Evolutionary conservation across 2,888 invertebrate genomes (phyloP), one percentile per base, ranked within the genome.

Genomic region (Limnephilus lunatus): DNA sequence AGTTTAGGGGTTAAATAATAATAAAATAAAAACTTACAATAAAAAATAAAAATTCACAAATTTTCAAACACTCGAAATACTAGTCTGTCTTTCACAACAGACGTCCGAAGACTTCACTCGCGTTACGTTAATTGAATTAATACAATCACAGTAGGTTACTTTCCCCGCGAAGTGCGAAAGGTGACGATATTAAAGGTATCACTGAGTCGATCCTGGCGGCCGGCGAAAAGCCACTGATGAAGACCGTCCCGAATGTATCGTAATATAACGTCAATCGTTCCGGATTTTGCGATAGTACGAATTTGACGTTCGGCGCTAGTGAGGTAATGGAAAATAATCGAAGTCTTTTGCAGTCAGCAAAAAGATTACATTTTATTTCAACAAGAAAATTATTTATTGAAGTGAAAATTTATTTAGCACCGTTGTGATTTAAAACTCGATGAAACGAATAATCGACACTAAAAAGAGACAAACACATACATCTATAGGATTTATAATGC

Each of bases 221-320:
- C 92, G 90, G 90, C 92, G 88, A 89, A 32, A 91, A 90, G 89
- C 92, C 91, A 93, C 93, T 90, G 92, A 94, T 92, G 94, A 92
- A 90, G 85, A 87, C 80, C 19, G 88, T 83, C 30, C 87, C 85
- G 91, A 90, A 48, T 91, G 90, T 86, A 83, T 90, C 83, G 91
- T 92, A 91, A 92, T 68, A 68, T 68, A 68, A 68, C 68, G 68
- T 68, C 25, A 91, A 91, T 92, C 91, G 90, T 88, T 94, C 93
- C 68, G 89, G 89, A 85, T 90, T 81, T 92, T 83, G 91, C 92
- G 92, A 94, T 93, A 92, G 93, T 93, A 93, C 44, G 93, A 93
- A 93, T 95, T 92, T 95, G 95, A 95, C 95, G 95, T 94, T 95
- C 19, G 2, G 68, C 68, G 25, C 68, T 68, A 68, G 68, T 68